These are phyloP conservation scores for Apoda limacodes DNA, from an alignment of 2,888 invertebrate species.

Conservation along the genomic window DNA sequence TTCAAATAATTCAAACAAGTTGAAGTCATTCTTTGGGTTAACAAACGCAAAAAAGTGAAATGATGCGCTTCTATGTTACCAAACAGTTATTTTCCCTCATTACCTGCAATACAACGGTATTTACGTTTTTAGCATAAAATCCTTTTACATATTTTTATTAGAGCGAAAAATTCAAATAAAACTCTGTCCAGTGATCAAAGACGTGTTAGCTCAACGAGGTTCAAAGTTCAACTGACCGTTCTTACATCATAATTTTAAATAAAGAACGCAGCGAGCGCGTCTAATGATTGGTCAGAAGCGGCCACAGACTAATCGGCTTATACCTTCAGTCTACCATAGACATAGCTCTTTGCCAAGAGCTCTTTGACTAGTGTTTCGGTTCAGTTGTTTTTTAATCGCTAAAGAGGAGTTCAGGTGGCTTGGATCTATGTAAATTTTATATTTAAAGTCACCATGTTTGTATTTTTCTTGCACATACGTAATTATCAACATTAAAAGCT, in stretches of 20 bases:
- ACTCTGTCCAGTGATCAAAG: conserved; percentile 25
- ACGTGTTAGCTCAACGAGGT: conserved; percentile 17
- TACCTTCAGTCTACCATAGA: conserved; percentile 39
- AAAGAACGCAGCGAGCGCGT: conserved; percentile 38
- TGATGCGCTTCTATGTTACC: no score
- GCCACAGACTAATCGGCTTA: conserved; percentile 48
- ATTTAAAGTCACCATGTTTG: no score
- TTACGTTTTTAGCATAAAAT: conserved; percentile 12
- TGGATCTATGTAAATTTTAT: no score
- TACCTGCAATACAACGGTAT: conserved; percentile 9
- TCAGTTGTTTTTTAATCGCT: conserved; percentile 33
- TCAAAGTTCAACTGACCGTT: conserved; percentile 24
- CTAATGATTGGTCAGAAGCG: conserved; percentile 43
- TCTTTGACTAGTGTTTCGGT: conserved; percentile 44
- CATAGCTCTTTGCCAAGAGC: conserved; percentile 7
- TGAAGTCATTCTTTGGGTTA: no score
- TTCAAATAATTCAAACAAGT: no score
- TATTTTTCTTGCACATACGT: no score
- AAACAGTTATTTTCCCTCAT: conserved; percentile 12
- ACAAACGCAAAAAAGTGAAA: no score
- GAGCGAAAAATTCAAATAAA: conserved; percentile 17
- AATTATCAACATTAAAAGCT: no score
- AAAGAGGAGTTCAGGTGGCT: conserved; percentile 25
- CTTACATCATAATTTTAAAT: conserved; percentile 39
- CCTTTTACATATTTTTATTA: conserved; percentile 27